A percentile compares a stretch with the other conserved stretches of the same genome.
Evolutionary conservation across 2,797 vertebrate species (phyloP).

Genomic region (Argyrosomus regius): DNA sequence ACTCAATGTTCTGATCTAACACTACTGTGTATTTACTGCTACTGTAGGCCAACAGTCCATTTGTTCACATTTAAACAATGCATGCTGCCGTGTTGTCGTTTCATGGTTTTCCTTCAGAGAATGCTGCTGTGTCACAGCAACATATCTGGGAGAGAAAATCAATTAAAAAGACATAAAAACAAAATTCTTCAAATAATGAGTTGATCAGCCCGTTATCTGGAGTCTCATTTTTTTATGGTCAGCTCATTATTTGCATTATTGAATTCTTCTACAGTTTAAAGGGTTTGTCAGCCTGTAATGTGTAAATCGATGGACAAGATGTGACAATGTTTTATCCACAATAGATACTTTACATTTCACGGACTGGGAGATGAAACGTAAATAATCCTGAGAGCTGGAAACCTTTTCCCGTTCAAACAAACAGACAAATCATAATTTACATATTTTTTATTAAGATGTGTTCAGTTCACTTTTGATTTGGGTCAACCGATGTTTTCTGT

Average conservation of each 20-base stretch:
- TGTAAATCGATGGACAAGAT: slow-evolving; percentile 2
- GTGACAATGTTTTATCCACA: slow-evolving; percentile 3
- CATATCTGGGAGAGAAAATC: background rate
- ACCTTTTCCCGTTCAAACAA: too few relatives aligned
- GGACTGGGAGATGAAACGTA: background rate
- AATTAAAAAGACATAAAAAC: background rate
- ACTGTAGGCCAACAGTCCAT: background rate
- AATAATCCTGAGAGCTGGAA: background rate
- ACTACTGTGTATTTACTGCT: slow-evolving; percentile 42
- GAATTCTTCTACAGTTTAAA: background rate
- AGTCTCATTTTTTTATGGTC: too few relatives aligned
- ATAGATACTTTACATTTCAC: background rate
- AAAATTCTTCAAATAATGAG: slow-evolving; percentile 1
- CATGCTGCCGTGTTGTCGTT: background rate
- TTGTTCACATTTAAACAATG: slow-evolving; percentile 17
- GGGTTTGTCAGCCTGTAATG: background rate
- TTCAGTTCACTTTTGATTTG: background rate
- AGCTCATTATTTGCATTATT: too few relatives aligned
- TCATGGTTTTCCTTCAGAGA: background rate
- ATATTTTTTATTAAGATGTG: background rate
- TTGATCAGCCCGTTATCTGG: background rate
- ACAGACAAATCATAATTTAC: too few relatives aligned
- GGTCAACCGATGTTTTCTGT: background rate
- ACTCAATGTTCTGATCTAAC: slow-evolving; percentile 54
- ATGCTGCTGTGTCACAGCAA: background rate